Conservation (phyloP, 1,140 invertebrate genomes). For the Muscidifurax raptorellus region DNA sequence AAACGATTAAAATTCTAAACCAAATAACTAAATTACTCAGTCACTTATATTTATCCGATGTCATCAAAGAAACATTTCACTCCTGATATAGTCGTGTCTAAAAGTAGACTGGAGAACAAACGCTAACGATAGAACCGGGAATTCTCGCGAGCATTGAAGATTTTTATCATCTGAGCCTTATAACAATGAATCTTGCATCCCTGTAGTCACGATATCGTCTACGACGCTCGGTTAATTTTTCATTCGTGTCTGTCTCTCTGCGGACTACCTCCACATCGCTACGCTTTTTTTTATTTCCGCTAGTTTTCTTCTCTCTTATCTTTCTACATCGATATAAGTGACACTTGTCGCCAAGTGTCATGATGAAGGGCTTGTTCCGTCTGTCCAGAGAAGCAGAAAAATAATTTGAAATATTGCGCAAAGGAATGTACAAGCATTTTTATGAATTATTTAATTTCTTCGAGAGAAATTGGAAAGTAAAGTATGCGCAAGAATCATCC, state of each 20-base stretch:
- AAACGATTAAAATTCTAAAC: too few relatives aligned
- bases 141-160: conserved; percentile 20
- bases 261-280: not conserved
- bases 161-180: conserved; percentile 8
- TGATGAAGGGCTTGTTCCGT: not conserved
- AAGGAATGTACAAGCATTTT: too few relatives aligned
- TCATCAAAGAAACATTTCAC: not conserved
- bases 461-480: too few relatives aligned
- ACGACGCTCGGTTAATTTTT: conserved; percentile 38
- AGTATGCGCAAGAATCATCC: too few relatives aligned
- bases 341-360: conserved; percentile 4
- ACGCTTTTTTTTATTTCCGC: not conserved
- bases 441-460: too few relatives aligned
- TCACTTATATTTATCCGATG: not conserved
- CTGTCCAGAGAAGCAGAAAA: too few relatives aligned
- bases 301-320: not conserved
- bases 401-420: too few relatives aligned
- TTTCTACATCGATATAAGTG: conserved; percentile 3
- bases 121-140: not conserved
- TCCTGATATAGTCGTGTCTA: too few relatives aligned
- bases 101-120: not conserved
- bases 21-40: not conserved
- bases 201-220: not conserved
- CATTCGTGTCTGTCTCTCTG: not conserved
- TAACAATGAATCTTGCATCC: conserved; percentile 18